Base-by-base conservation (phyloP, 2,113 vertebrate genomes). In the Galemys pyrenaicus region DNA sequence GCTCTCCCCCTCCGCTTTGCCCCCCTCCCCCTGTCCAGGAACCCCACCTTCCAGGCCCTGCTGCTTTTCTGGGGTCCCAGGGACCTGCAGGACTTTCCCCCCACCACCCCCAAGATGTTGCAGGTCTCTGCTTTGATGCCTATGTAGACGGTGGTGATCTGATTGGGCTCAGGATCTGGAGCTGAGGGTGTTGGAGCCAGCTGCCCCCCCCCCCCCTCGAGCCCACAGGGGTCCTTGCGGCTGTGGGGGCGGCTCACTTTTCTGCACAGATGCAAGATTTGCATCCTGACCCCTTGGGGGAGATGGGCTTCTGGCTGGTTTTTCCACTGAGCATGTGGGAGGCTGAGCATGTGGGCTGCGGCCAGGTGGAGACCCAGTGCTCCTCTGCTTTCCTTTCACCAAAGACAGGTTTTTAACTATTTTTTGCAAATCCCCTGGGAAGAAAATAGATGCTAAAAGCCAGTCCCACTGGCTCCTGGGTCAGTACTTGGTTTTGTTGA, bases 371-470 rank as follows among this genome's bases (percentile, higher is more conserved):
- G 91, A 51, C 7, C 2, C 26, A 0, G 56, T 24, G 37, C 62
- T 49, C 46, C 46, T 49, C 19, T 35, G 51, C 71, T 60, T 51
- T n/a, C 83, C 54, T 87, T 56, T 65, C 74, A 49, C 64, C 35
- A 46, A 49, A 49, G 46, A 12, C 5, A 28, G 24, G 16, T 46
- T 87, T 91, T 49, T 60, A 82, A 3, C 83, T 39, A 67, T 58
- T 58, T 3, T 93, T 95, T 94, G 95, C 88, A 94, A 87, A 89
- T 71, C 65, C 32, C 7, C 51, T 39, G 70, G 79, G 2, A 26
- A 58, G 41, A 54, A 94, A 74, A 60, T 30, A 82, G 74, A 74
- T 15, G 17, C 46, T 77, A 35, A 58, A 56, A 68, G 54, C 39
- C n/a, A 35, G 80, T 11, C 41, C 11, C n/a, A n/a, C n/a, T 0